Percentiles rank a stretch among this genome's conserved stretches.
Evolutionary conservation across 2,888 invertebrate genomes (phyloP).

Genomic region (Plebejus argus): DNA sequence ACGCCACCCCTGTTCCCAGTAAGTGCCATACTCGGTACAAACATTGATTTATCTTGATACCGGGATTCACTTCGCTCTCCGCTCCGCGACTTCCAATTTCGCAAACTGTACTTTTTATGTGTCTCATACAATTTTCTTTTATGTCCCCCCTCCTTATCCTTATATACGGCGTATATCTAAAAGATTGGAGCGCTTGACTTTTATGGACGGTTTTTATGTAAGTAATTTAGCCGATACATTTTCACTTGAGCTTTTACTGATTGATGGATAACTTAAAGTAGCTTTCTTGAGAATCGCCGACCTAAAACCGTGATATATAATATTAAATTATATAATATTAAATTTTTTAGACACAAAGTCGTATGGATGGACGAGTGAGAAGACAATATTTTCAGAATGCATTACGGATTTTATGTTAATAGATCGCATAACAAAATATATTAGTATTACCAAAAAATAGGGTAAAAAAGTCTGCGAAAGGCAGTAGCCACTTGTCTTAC

Average conservation of each 20-base stretch:
- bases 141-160: conserved; percentile 42
- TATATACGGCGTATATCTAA: conserved; percentile 33
- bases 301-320: background rate
- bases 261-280: background rate
- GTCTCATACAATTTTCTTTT: conserved; percentile 75
- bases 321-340: too few species aligned
- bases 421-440: too few species aligned
- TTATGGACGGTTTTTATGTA: conserved; percentile 30
- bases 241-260: conserved; percentile 7
- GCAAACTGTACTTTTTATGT: conserved; percentile 71
- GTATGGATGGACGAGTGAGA: too few species aligned
- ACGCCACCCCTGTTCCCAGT: conserved; percentile 50
- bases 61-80: conserved; percentile 62
- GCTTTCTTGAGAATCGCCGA: background rate
- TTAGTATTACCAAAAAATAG: too few species aligned
- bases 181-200: conserved; percentile 32
- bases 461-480: too few species aligned
- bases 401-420: too few species aligned
- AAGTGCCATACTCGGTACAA: conserved; percentile 71
- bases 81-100: conserved; percentile 65
- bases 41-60: conserved; percentile 81
- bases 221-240: conserved; percentile 20
- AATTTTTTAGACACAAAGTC: too few species aligned
- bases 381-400: too few species aligned
- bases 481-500: too few species aligned